These are phyloP conservation scores for Stenodera caucasica DNA, from an alignment of 2,888 invertebrate genomes.

Conservation along the genomic window DNA sequence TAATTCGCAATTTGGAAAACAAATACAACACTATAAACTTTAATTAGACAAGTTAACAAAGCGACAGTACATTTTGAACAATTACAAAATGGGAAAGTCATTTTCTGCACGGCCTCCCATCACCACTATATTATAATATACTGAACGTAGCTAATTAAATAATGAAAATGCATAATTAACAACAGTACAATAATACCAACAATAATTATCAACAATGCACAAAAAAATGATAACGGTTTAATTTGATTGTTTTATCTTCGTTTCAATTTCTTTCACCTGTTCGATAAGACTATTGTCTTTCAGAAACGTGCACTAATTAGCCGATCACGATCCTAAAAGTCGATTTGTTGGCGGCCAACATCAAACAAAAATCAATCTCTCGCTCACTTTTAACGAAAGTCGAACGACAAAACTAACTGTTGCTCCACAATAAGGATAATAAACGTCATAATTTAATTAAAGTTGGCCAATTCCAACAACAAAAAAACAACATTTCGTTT, in stretches of 20 bases:
- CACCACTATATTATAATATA: not conserved
- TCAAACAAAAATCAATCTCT: not conserved
- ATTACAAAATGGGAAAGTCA: conserved; percentile 34
- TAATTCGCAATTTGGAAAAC: conserved; percentile 46
- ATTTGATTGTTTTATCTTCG: not conserved
- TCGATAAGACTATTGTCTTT: not conserved
- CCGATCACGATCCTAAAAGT: not conserved
- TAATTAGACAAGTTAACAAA: conserved; percentile 47
- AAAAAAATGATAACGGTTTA: not conserved
- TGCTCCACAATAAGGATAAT: too few relatives aligned
- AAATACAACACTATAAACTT: conserved; percentile 46
- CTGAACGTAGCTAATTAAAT: not conserved
- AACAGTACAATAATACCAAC: not conserved
- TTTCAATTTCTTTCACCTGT: not conserved
- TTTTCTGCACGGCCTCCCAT: conserved; percentile 20
- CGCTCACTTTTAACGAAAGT: not conserved
- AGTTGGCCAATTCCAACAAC: too few relatives aligned
- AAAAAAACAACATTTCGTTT: not conserved
- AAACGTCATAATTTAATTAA: too few relatives aligned
- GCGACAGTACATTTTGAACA: conserved; percentile 35
- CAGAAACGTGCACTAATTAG: not conserved
- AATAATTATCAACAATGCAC: not conserved
- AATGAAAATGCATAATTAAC: not conserved
- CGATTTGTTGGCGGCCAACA: not conserved
- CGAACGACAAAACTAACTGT: not conserved